Percentiles rank a stretch among this genome's conserved stretches.
These are phyloP conservation scores for Aplidium turbinatum DNA, from an alignment of 23 tunicate genomes.

Conservation along the genomic window DNA sequence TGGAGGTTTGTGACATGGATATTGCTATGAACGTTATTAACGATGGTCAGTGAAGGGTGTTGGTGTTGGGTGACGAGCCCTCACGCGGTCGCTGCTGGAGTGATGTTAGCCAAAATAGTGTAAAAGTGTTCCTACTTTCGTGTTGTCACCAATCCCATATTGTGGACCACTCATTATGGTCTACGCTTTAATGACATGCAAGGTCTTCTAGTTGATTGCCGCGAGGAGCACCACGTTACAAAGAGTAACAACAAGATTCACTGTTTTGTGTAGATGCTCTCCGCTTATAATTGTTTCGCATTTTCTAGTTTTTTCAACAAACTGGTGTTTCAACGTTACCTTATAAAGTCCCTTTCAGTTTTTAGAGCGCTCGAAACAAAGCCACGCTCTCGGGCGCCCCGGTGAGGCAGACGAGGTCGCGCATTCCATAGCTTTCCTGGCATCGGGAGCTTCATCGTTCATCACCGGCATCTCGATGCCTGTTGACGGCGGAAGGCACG, in stretches of 20 bases:
- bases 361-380: constrained; percentile 43
- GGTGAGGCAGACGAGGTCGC: constrained; percentile 62
- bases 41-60: no score
- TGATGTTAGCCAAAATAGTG: no score
- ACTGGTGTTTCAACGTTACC: neutral
- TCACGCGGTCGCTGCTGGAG: no score
- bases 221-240: neutral
- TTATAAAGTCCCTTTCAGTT: constrained; percentile 41
- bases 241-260: neutral
- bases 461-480: constrained; percentile 58
- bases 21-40: neutral
- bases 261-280: neutral
- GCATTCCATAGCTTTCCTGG: constrained; percentile 55
- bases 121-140: no score
- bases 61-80: no score
- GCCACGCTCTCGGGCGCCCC: constrained; percentile 69
- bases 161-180: no score
- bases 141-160: no score
- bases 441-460: constrained; percentile 63
- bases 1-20: constrained; percentile 35
- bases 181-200: no score
- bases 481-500: constrained; percentile 72
- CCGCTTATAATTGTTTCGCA: no score
- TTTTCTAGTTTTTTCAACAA: neutral
- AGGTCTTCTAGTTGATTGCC: no score